phyloP scores from a whole-genome alignment of 2,797 vertebrate genomes.

The Chiloscyllium punctatum region DNA sequence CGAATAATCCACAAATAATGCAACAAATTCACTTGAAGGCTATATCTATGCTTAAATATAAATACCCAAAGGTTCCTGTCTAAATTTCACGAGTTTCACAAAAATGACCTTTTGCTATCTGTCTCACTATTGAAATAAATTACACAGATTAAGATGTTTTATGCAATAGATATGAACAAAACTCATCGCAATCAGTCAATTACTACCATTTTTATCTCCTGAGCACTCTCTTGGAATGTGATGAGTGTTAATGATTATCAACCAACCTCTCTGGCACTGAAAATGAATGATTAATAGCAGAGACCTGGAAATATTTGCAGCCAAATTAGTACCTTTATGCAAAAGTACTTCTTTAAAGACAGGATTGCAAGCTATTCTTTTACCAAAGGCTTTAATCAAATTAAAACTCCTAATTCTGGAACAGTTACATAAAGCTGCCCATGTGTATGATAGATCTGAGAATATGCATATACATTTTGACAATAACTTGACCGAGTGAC shows the following conservation, averaged over 20 bases:
- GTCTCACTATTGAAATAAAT: not conserved
- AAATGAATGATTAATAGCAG: not conserved
- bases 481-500: too few species aligned
- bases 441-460: too few species aligned
- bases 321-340: too few species aligned
- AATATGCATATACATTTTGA: too few species aligned
- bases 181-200: not conserved
- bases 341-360: too few species aligned
- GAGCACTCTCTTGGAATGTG: not conserved
- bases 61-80: not conserved
- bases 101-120: not conserved
- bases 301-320: too few species aligned
- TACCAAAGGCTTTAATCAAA: too few species aligned
- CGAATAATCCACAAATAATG: not conserved
- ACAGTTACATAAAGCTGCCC: too few species aligned
- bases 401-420: too few species aligned
- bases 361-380: too few species aligned
- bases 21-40: not conserved
- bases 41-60: not conserved
- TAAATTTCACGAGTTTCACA: not conserved
- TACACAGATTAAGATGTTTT: not conserved
- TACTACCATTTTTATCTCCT: not conserved
- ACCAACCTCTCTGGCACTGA: not conserved
- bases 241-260: not conserved
- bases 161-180: not conserved